Conservation (phyloP, 2,113 vertebrate genomes). For the Tichodroma muraria region DNA sequence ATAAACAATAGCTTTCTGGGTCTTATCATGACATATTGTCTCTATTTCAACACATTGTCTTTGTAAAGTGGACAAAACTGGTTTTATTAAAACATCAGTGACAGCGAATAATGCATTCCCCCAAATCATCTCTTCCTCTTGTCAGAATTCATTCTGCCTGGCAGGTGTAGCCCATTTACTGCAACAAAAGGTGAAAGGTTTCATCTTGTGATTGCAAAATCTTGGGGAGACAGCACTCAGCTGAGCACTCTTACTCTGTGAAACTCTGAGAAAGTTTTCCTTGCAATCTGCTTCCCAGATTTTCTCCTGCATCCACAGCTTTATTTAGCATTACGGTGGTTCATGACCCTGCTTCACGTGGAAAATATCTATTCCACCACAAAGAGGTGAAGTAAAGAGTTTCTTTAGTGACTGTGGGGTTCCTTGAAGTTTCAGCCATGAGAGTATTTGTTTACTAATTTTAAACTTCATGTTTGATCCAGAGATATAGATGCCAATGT, state of each 20-base stretch:
- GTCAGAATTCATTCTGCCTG: background rate
- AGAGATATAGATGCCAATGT: background rate
- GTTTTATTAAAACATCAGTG: background rate
- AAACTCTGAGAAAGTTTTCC: background rate
- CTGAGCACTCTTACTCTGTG: background rate
- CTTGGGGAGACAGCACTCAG: background rate
- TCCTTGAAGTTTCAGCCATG: background rate
- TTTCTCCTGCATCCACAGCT: background rate
- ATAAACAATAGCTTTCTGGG: conserved; percentile 20
- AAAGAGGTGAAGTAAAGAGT: background rate
- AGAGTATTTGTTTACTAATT: background rate
- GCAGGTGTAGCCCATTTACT: background rate
- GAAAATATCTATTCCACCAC: background rate
- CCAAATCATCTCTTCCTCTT: background rate
- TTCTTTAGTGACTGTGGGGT: background rate
- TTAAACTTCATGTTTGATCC: background rate
- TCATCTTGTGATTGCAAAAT: background rate
- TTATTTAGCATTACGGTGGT: background rate
- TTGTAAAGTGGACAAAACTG: background rate
- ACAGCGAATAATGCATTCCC: background rate
- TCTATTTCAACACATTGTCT: conserved; percentile 6
- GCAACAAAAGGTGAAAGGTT: background rate
- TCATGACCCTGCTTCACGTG: background rate
- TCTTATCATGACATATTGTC: background rate
- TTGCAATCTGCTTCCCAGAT: background rate